Evolutionary conservation across 2,888 invertebrate species (phyloP).

Genomic region (Alviniconcha strummeri): DNA sequence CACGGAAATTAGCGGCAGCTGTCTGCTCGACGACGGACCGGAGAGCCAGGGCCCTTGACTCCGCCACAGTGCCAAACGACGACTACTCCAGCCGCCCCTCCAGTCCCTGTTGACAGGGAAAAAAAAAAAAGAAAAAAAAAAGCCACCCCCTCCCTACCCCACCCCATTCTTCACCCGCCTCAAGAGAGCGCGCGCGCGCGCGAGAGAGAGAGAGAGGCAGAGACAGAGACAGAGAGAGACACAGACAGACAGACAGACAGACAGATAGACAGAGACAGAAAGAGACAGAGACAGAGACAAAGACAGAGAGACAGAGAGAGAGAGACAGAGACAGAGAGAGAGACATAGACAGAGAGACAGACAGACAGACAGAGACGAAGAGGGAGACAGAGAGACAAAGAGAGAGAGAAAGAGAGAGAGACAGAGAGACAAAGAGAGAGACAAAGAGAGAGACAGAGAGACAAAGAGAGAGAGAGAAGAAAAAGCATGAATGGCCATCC

Average conservation of each 20-base stretch:
- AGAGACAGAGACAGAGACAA: background rate
- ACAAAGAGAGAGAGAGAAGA: background rate
- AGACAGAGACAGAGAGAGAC: background rate
- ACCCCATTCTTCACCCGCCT: too few species aligned
- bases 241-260: background rate
- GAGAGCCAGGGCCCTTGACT: too few species aligned
- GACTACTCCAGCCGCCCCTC: too few species aligned
- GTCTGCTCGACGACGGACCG: too few species aligned
- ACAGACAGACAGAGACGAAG: background rate
- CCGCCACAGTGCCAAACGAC: too few species aligned
- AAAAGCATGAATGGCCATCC: too few species aligned
- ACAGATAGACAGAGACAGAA: background rate
- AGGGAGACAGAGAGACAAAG: background rate
- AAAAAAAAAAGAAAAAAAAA: too few species aligned
- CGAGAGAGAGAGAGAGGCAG: too few species aligned
- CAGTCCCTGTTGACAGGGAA: too few species aligned
- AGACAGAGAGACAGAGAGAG: background rate
- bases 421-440: background rate
- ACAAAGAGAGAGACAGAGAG: background rate
- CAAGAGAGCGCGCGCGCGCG: too few species aligned
- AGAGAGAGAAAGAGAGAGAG: background rate
- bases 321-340: background rate
- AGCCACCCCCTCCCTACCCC: too few species aligned
- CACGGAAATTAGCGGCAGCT: too few species aligned
- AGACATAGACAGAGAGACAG: background rate